A percentile compares a stretch with the other conserved stretches of the same genome.
Evolutionary conservation across 2,888 invertebrate species (phyloP).

Genomic region (Griposia aprilina): DNA sequence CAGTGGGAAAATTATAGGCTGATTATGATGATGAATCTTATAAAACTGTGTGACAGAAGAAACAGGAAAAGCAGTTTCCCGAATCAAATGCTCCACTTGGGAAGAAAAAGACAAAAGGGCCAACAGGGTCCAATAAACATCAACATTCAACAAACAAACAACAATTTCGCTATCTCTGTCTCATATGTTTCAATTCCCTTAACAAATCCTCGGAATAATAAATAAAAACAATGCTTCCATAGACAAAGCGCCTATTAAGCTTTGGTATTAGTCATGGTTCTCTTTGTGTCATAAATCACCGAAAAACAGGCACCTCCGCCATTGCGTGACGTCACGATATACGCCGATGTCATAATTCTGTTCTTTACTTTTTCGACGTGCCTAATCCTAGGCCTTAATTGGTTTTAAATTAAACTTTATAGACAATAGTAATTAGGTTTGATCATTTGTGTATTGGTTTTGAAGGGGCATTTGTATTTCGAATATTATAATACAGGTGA

Average conservation of each 20-base stretch:
- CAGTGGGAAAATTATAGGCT: too few relatives aligned
- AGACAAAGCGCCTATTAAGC: constrained; percentile 79
- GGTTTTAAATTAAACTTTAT: constrained; percentile 70
- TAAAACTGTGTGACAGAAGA: not conserved
- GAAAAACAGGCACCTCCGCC: constrained; percentile 82
- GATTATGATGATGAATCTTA: too few relatives aligned
- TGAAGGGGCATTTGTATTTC: constrained; percentile 17
- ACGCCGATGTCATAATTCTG: constrained; percentile 88
- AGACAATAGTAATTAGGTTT: constrained; percentile 53
- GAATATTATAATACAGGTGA: constrained; percentile 19
- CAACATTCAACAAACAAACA: constrained; percentile 38
- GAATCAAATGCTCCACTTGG: constrained; percentile 31
- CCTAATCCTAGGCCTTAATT: constrained; percentile 84
- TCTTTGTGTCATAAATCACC: constrained; percentile 86
- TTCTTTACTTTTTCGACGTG: constrained; percentile 82
- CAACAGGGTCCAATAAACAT: constrained; percentile 35
- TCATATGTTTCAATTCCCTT: constrained; percentile 63
- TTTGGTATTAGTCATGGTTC: constrained; percentile 84
- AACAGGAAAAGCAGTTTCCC: not conserved
- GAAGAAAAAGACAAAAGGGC: constrained; percentile 47
- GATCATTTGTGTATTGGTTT: constrained; percentile 43
- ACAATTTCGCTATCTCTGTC: constrained; percentile 52
- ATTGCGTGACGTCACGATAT: constrained; percentile 78
- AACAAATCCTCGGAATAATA: constrained; percentile 63
- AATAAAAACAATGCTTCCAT: constrained; percentile 72